Percentiles rank a stretch among this genome's conserved stretches.
Conservation (phyloP, 1,140 invertebrate species). For the Aporrectodea caliginosa region DNA sequence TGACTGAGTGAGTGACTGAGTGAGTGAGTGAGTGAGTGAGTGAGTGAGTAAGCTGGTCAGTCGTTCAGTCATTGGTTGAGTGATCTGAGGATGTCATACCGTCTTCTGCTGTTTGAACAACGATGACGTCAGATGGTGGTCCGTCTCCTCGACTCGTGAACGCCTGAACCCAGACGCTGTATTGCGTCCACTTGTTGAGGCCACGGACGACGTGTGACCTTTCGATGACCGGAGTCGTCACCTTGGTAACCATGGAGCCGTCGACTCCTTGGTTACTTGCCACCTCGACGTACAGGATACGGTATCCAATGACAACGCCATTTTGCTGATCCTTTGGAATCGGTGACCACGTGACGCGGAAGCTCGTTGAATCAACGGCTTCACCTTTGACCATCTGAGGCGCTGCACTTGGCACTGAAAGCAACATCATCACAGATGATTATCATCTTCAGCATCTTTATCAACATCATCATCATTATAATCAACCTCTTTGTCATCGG, state of each 20-base stretch:
- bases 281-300: conserved; percentile 75
- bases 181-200: conserved; percentile 89
- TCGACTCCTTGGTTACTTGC: conserved; percentile 45
- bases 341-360: conserved; percentile 84
- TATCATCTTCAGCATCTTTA: too few relatives aligned
- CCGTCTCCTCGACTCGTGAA: conserved; percentile 84
- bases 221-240: conserved; percentile 62
- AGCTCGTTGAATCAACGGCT: conserved; percentile 78
- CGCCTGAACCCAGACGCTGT: conserved; percentile 89
- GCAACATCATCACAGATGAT: background rate
- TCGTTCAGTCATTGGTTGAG: too few relatives aligned
- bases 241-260: conserved; percentile 69
- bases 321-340: conserved; percentile 80
- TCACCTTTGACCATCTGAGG: conserved; percentile 85
- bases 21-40: too few relatives aligned
- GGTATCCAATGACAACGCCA: conserved; percentile 91
- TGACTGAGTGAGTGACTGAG: too few relatives aligned
- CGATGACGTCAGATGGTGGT: conserved; percentile 72
- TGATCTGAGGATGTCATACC: too few relatives aligned
- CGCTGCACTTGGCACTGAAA: conserved; percentile 74
- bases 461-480: too few relatives aligned
- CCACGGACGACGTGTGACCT: conserved; percentile 77
- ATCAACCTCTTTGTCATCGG: too few relatives aligned
- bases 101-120: conserved; percentile 92
- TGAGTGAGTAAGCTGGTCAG: too few relatives aligned